Base-by-base conservation (phyloP, 1,140 invertebrate genomes). In the Danaus melanippus region DNA sequence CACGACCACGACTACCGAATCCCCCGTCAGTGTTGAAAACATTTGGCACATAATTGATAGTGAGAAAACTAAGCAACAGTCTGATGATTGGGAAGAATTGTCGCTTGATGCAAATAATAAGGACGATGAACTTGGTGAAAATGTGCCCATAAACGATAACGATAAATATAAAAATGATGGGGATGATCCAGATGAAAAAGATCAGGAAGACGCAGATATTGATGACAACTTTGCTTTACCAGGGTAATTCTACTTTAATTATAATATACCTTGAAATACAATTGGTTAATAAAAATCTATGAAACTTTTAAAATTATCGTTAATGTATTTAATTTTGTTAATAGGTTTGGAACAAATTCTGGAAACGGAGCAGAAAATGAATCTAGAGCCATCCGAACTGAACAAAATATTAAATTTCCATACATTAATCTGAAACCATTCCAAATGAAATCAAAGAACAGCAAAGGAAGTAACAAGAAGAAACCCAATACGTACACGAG, bases 11-110 rank as follows among this genome's bases (percentile, higher is more conserved):
- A 54, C 64, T 0, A 59, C 60, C 12, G n/a, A 56, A 10, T 44
- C 50, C 12, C 64, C 63, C 21, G 51, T 64, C 40, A 74, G 78
- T 46, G 67, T 86, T 15, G 59, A 83, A 66, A 77, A 85, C 62
- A 79, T 86, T 64, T 86, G 84, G 84, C 80, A 86, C 53, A 77
- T 86, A 42, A 86, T 86, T 48, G 79, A 86, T 48, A 79, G 58
- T 56, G 71, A 86, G 53, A 86, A 84, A 68, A 56, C 69, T 50
- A 66, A 78, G 47, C 58, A 80, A 50, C 61, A 74, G 50, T 60
- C 66, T 21, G 69, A 69, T 39, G 63, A 71, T 17, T 84, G 81
- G 84, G 64, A 84, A 59, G 81, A 84, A 69, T 63, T 73, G 47
- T 43, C 70, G 8, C 39, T 77, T 12, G 46, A 72, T 51, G 54